These are phyloP conservation scores for Diaperis boleti DNA, from an alignment of 2,888 invertebrate species.

Conservation along the genomic window DNA sequence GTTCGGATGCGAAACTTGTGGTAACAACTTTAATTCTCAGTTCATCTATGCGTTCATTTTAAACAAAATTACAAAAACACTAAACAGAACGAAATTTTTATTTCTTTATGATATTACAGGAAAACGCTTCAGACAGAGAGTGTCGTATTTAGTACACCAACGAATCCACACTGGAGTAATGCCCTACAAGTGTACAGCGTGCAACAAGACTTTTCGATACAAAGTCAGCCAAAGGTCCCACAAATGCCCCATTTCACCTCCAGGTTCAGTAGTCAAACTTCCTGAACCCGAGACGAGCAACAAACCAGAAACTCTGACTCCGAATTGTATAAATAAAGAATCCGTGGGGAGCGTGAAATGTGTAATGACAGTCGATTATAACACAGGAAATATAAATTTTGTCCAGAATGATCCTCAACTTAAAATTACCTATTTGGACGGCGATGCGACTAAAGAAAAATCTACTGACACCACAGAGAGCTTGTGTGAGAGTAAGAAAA, in stretches of 20 bases:
- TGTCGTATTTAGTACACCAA: conserved; percentile 86
- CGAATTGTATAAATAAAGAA: not conserved
- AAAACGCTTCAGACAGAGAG: conserved; percentile 87
- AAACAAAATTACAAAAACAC: too few species aligned
- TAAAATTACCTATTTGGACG: conserved; percentile 17
- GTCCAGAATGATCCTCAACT: conserved; percentile 42
- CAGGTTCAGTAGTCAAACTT: conserved; percentile 69
- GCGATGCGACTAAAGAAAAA: conserved; percentile 3
- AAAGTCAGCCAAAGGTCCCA: conserved; percentile 89
- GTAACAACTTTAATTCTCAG: too few species aligned
- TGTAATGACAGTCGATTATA: conserved; percentile 55
- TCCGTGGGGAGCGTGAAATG: conserved; percentile 42
- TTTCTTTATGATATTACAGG: conserved; percentile 76
- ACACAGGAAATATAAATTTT: conserved; percentile 53
- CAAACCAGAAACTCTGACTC: conserved; percentile 4
- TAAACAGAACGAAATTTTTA: too few species aligned
- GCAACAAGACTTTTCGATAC: conserved; percentile 85
- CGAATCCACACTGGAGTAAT: conserved; percentile 88
- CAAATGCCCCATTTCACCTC: conserved; percentile 78
- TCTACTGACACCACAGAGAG: not conserved
- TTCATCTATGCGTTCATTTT: too few species aligned
- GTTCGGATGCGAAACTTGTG: conserved; percentile 88
- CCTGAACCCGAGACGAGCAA: conserved; percentile 37
- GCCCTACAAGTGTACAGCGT: conserved; percentile 87
- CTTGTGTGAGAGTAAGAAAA: not conserved